Percentiles rank a stretch among this genome's conserved stretches.
These are phyloP conservation scores for Eupeodes latifasciatus DNA, from an alignment of 2,888 invertebrate genomes.

Conservation along the genomic window DNA sequence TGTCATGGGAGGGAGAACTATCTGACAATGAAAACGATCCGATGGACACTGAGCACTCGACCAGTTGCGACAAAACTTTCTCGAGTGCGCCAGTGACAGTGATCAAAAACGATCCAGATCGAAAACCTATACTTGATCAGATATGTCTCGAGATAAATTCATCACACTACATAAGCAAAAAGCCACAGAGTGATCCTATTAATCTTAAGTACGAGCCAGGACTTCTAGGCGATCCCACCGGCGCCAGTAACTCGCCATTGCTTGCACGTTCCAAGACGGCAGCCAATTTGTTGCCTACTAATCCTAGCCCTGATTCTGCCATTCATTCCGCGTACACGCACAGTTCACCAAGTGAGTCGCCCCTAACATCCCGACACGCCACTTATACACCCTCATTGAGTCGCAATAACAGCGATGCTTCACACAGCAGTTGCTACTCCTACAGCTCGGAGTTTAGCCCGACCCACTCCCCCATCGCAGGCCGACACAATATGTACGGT, in stretches of 20 bases:
- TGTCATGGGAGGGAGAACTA: conserved; percentile 97
- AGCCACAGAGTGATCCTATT: conserved; percentile 82
- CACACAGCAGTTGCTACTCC: conserved; percentile 94
- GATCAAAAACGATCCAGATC: conserved; percentile 79
- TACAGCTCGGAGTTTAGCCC: conserved; percentile 93
- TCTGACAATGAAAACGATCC: conserved; percentile 89
- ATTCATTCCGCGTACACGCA: conserved; percentile 94
- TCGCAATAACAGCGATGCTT: conserved; percentile 95
- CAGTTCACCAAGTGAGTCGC: conserved; percentile 93
- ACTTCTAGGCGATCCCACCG: conserved; percentile 76
- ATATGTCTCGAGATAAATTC: conserved; percentile 79
- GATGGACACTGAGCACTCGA: conserved; percentile 83
- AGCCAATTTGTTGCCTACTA: conserved; percentile 88
- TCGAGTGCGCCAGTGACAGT: conserved; percentile 77
- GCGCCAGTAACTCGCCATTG: conserved; percentile 87
- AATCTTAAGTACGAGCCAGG: conserved; percentile 83
- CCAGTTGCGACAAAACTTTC: conserved; percentile 74
- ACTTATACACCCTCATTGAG: conserved; percentile 93
- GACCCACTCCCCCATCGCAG: conserved; percentile 95
- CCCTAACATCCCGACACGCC: conserved; percentile 92
- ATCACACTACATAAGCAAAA: conserved; percentile 66
- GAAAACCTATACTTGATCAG: conserved; percentile 81
- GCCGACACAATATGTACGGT: conserved; percentile 84
- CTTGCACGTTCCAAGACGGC: conserved; percentile 87
- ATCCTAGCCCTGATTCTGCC: conserved; percentile 94